Conservation (phyloP, 2,888 invertebrate genomes). For the Apoda limacodes region DNA sequence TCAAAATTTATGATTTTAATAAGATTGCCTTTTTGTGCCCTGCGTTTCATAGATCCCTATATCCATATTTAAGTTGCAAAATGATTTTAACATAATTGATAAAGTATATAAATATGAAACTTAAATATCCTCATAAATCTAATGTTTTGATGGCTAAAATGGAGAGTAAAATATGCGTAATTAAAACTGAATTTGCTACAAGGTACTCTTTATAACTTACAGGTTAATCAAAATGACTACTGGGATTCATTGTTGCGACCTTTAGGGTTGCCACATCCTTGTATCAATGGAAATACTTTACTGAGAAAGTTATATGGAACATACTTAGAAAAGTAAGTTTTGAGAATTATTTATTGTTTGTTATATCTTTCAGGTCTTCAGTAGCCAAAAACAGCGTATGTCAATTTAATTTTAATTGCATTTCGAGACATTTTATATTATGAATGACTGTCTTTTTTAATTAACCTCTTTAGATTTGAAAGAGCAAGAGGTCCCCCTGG, state of each 20-base stretch:
- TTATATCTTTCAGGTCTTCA: background rate
- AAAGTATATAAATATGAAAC: too few species aligned
- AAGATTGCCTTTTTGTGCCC: too few species aligned
- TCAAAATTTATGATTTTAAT: too few species aligned
- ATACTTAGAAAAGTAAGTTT: constrained; percentile 53
- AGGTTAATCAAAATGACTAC: constrained; percentile 90
- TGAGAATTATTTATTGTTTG: background rate
- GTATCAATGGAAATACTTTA: constrained; percentile 81
- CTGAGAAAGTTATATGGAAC: constrained; percentile 51
- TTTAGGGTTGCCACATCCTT: constrained; percentile 82
- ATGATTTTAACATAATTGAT: too few species aligned
- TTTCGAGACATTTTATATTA: background rate
- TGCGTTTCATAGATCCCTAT: too few species aligned
- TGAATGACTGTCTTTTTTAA: constrained; percentile 23
- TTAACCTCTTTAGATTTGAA: constrained; percentile 83
- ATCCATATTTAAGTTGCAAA: too few species aligned
- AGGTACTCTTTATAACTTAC: too few species aligned
- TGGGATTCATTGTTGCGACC: constrained; percentile 87
- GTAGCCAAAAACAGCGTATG: background rate
- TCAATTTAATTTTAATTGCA: background rate
- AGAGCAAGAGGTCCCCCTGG: constrained; percentile 88
- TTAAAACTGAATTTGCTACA: too few species aligned
- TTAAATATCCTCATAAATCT: too few species aligned
- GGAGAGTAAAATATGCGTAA: too few species aligned
- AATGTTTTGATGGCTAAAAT: too few species aligned